Conservation (phyloP, 1,140 invertebrate species). For the Samia ricini region DNA sequence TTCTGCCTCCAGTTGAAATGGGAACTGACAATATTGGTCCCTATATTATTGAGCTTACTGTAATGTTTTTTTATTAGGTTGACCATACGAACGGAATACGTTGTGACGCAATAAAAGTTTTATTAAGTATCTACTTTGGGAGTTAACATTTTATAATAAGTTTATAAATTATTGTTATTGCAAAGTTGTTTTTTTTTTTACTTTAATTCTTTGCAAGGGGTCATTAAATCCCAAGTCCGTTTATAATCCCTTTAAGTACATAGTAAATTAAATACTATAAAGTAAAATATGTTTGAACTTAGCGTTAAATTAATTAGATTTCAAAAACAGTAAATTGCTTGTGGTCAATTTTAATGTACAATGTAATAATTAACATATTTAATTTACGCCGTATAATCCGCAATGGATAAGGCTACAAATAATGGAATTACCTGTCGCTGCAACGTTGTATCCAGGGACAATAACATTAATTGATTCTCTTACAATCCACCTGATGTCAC, state of each 20-base stretch:
- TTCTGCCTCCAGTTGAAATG: conserved; percentile 29
- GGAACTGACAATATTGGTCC: conserved; percentile 26
- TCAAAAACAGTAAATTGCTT: neutral
- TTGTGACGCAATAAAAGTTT: no score
- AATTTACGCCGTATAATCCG: conserved; percentile 22
- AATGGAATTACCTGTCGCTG: conserved; percentile 35
- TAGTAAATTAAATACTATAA: no score
- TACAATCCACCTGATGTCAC: conserved; percentile 42
- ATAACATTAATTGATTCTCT: conserved; percentile 61
- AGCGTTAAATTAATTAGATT: neutral
- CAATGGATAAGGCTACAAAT: conserved; percentile 38
- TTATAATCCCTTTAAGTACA: no score
- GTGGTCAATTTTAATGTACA: conserved; percentile 1
- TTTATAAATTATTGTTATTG: no score
- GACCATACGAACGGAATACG: neutral
- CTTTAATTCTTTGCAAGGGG: no score
- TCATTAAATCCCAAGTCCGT: no score
- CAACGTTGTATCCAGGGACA: conserved; percentile 25
- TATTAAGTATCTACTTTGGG: no score
- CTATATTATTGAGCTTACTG: conserved; percentile 17
- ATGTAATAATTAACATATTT: conserved; percentile 10
- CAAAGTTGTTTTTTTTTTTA: no score
- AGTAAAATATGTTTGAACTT: neutral
- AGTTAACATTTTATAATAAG: no score
- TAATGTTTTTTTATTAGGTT: conserved; percentile 3